Conservation (phyloP, 2,797 vertebrate genomes). For the Neopelma chrysocephalum region DNA sequence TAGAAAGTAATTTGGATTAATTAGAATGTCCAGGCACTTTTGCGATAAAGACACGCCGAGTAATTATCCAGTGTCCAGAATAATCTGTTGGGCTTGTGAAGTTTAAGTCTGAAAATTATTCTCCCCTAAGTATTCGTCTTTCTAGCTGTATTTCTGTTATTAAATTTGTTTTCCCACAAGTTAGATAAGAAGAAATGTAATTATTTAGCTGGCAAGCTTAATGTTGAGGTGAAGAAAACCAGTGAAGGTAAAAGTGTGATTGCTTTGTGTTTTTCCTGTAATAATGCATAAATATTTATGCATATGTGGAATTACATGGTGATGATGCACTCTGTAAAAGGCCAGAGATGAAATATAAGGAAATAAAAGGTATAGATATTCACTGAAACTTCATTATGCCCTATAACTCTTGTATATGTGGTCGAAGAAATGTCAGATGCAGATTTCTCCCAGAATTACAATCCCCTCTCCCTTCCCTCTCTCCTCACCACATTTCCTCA, state of each 20-base stretch:
- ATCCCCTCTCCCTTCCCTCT: background rate
- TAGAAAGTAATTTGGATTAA: conserved; percentile 69
- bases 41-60: conserved; percentile 46
- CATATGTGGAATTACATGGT: background rate
- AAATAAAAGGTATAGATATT: conserved; percentile 18
- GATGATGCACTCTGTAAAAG: conserved; percentile 24
- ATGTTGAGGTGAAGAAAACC: conserved; percentile 43
- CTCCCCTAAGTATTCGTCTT: conserved; percentile 63
- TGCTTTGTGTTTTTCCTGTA: conserved; percentile 21
- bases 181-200: conserved; percentile 70
- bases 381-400: background rate
- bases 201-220: conserved; percentile 61
- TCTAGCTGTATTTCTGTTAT: conserved; percentile 67
- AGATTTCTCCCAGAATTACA: conserved; percentile 25
- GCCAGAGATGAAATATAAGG: conserved; percentile 45
- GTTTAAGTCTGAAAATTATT: conserved; percentile 66
- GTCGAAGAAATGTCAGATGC: conserved; percentile 39
- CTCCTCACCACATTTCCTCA: background rate
- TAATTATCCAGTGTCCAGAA: conserved; percentile 64
- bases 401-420: conserved; percentile 1
- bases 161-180: conserved; percentile 69
- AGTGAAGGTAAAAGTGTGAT: conserved; percentile 40
- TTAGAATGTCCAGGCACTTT: conserved; percentile 62
- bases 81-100: conserved; percentile 52
- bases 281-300: conserved; percentile 54